Conservation (phyloP, 2,113 vertebrate species). For the Syngnathus floridae region DNA sequence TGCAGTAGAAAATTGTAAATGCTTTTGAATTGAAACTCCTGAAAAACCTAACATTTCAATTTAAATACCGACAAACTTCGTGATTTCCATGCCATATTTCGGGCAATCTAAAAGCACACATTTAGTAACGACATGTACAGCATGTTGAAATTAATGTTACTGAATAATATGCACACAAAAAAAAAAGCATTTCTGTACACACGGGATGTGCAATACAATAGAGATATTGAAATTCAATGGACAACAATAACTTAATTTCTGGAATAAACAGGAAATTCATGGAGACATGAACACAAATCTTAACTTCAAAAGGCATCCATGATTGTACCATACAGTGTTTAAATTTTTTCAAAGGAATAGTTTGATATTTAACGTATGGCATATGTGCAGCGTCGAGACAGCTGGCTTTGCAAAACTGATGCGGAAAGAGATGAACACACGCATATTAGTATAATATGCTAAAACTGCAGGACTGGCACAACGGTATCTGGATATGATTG, state of each 20-base stretch:
- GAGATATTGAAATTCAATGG: slow-evolving; percentile 21
- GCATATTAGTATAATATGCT: not conserved
- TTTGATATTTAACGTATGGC: not conserved
- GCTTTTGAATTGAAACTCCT: slow-evolving; percentile 34
- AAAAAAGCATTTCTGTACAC: slow-evolving; percentile 32
- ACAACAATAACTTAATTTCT: slow-evolving; percentile 45
- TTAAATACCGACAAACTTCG: slow-evolving; percentile 22
- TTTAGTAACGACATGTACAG: slow-evolving; percentile 7
- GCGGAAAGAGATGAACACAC: not conserved
- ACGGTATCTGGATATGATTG: not conserved
- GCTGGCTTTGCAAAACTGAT: not conserved
- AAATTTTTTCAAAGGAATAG: slow-evolving; percentile 16
- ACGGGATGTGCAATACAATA: slow-evolving; percentile 33
- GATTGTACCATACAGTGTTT: slow-evolving; percentile 34
- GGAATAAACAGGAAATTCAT: slow-evolving; percentile 23
- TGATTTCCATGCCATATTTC: slow-evolving; percentile 33
- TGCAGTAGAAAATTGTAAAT: slow-evolving; percentile 31
- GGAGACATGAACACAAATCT: slow-evolving; percentile 31
- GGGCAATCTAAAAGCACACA: slow-evolving; percentile 18
- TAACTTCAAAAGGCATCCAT: slow-evolving; percentile 20
- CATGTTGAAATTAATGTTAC: slow-evolving; percentile 1
- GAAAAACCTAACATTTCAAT: slow-evolving; percentile 24
- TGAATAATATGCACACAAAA: not conserved
- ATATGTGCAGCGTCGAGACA: not conserved
- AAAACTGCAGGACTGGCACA: not conserved